A percentile compares a stretch with the other conserved stretches of the same genome.
Conservation (phyloP, 2,797 vertebrate species). For the Rhynchotus rufescens region DNA sequence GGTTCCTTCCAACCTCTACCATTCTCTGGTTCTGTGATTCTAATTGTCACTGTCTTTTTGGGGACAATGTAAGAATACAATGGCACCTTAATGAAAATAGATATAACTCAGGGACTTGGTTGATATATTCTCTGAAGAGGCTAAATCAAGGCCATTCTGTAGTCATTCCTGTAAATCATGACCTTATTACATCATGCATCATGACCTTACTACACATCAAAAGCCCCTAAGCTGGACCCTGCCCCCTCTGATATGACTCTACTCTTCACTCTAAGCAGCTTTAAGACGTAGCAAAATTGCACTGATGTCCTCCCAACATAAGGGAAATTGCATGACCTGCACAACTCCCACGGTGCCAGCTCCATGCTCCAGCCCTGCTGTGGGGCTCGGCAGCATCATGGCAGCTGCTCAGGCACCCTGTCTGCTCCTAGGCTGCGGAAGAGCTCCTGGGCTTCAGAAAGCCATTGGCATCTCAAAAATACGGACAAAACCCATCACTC, state of each 20-base stretch:
- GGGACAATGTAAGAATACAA: neutral
- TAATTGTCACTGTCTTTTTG: neutral
- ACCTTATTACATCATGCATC: too few relatives aligned
- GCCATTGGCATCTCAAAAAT: neutral
- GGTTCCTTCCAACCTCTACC: too few relatives aligned
- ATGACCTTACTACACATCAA: rapidly evolving
- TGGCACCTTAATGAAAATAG: neutral
- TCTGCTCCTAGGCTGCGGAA: neutral
- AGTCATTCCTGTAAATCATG: too few relatives aligned
- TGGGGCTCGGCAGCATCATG: rapidly evolving
- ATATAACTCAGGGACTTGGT: neutral
- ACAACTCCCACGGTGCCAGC: neutral
- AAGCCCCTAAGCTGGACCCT: rapidly evolving
- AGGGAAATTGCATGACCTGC: neutral
- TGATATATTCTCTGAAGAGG: rapidly evolving
- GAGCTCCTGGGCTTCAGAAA: neutral
- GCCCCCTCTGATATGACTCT: neutral
- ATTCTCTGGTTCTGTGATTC: too few relatives aligned
- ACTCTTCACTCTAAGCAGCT: neutral
- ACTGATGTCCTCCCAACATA: rapidly evolving
- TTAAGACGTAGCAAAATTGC: neutral
- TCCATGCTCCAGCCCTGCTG: rapidly evolving
- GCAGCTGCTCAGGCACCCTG: neutral
- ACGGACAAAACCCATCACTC: neutral
- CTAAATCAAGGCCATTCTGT: rapidly evolving